A percentile compares a stretch with the other conserved stretches of the same genome.
These are phyloP conservation scores for Meteorus cinctellus DNA, from an alignment of 2,888 invertebrate species.

Conservation along the genomic window DNA sequence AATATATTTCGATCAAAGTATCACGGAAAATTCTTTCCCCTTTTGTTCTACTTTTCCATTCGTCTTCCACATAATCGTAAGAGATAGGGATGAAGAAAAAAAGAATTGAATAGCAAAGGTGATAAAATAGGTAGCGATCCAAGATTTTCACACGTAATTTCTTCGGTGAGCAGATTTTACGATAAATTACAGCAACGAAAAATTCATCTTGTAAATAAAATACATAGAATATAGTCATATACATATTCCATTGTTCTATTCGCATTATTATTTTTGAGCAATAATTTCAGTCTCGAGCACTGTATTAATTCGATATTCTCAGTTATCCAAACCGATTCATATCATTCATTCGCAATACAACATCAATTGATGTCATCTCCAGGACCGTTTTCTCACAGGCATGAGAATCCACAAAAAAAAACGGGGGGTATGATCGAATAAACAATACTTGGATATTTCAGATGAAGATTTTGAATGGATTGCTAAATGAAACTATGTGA, in stretches of 20 bases:
- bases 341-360: no score
- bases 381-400: no score
- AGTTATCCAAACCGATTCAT: no score
- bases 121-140: not conserved
- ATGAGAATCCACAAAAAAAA: no score
- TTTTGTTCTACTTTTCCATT: not conserved
- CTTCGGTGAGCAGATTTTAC: not conserved
- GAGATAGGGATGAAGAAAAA: not conserved
- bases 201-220: not conserved
- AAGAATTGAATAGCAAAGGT: not conserved
- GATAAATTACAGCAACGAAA: not conserved
- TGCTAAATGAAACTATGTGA: not conserved
- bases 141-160: not conserved
- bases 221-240: not conserved
- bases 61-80: not conserved
- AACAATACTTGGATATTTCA: no score
- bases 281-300: no score
- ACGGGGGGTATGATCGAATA: no score
- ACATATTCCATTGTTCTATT: not conserved
- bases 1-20: conserved; percentile 31
- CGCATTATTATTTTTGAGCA: no score
- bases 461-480: not conserved
- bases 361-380: no score
- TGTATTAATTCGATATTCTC: no score
- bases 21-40: conserved; percentile 3